Percentiles rank a stretch among this genome's conserved stretches.
Evolutionary conservation across 53 echinoderm and acorn worm species (phyloP).

Genomic region (Paracentrotus lividus): DNA sequence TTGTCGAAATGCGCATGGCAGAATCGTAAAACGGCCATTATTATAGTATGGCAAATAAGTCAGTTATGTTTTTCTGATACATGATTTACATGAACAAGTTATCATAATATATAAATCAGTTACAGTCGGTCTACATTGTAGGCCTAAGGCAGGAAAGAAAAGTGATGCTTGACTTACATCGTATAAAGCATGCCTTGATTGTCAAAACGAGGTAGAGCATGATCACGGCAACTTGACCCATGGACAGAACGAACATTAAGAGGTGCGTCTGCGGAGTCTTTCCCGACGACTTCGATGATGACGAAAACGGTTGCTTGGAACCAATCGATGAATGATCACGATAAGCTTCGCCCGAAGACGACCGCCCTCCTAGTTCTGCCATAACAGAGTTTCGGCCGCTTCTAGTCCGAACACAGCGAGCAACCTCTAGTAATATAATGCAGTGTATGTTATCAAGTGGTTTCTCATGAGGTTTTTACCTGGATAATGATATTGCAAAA

Average conservation of each 20-base stretch:
- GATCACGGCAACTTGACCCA: neutral
- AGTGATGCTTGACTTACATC: neutral
- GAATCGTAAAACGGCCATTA: no score
- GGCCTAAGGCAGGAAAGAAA: no score
- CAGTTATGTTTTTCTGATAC: no score
- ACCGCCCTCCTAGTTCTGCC: neutral
- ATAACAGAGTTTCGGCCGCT: no score
- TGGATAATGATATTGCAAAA: no score
- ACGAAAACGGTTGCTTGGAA: neutral
- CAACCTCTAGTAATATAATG: no score
- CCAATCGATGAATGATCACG: neutral
- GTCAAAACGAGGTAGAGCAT: neutral
- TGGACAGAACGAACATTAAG: neutral
- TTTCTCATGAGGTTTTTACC: no score
- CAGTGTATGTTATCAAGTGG: no score
- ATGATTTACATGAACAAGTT: no score
- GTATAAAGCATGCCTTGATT: constrained; percentile 3
- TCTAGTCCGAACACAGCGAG: no score
- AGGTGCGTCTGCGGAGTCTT: neutral
- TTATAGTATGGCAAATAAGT: no score
- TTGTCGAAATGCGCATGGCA: no score
- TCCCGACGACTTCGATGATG: neutral
- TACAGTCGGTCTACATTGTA: neutral
- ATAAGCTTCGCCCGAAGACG: neutral
- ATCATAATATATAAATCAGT: neutral